Conservation (phyloP, 1,140 invertebrate genomes). For the Orchestia grillus region DNA sequence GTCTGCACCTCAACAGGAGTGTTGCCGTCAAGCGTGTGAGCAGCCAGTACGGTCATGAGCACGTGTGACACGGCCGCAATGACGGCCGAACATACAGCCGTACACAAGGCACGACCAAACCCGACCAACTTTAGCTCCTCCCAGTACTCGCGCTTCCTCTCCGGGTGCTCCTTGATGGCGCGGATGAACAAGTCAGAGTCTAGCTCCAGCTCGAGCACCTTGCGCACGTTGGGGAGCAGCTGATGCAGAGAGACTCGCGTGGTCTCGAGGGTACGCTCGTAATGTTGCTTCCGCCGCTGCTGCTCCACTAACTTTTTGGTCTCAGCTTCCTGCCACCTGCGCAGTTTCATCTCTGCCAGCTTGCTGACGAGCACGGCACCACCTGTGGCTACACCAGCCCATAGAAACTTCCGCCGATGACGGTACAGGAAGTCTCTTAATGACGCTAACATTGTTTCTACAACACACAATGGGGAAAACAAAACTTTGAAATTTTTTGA, state of each 20-base stretch:
- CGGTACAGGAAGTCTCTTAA: slow-evolving; percentile 18
- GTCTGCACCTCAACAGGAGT: slow-evolving; percentile 37
- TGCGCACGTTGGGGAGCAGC: background rate
- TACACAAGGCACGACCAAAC: background rate
- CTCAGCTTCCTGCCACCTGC: slow-evolving; percentile 26
- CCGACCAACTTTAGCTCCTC: slow-evolving; percentile 29
- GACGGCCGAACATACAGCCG: slow-evolving; percentile 2
- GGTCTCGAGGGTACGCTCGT: slow-evolving; percentile 8
- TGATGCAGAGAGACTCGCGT: background rate
- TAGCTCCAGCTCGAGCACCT: slow-evolving; percentile 22
- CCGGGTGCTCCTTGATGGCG: slow-evolving; percentile 29
- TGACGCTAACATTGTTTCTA: slow-evolving; percentile 10
- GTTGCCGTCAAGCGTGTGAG: slow-evolving; percentile 15
- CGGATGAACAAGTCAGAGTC: slow-evolving; percentile 25
- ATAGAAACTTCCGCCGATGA: background rate
- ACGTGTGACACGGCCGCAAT: slow-evolving; percentile 19
- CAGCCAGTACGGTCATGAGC: slow-evolving; percentile 28
- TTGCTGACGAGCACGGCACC: slow-evolving; percentile 11
- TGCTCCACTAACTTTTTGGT: background rate
- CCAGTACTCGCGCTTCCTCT: slow-evolving; percentile 51
- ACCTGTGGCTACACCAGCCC: background rate
- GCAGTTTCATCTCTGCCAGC: background rate
- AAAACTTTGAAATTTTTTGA: background rate
- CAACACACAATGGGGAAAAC: background rate
- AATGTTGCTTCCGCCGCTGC: slow-evolving; percentile 27